Evolutionary conservation across 2,888 invertebrate genomes (phyloP), one percentile per base, ranked within the genome.

Genomic region (Chalcosyrphus nemorum): DNA sequence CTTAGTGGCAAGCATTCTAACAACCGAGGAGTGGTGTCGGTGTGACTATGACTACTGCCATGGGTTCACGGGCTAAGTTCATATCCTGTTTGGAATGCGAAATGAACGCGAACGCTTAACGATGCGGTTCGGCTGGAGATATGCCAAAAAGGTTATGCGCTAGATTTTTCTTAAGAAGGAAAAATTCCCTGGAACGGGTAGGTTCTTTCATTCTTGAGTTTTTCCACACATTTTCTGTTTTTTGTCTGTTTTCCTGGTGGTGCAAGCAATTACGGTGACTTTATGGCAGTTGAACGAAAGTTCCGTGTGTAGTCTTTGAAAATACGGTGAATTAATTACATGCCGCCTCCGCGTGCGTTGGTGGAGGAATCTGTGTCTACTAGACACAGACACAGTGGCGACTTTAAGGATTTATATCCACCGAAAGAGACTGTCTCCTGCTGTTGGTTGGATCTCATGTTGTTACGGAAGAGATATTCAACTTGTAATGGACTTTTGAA

Each of bases 261-360:
- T n/a, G n/a, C n/a, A n/a, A 75, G 57, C 76, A 81, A 81, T 81
- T 76, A 81, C 76, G 27, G 41, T 43, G 70, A 81, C 47, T 81
- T 81, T 76, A 76, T 76, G 70, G 63, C 41, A 50, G 50, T 75
- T 70, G 63, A 35, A 57, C 56, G 76, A 63, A 70, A 81, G 75
- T 70, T 65, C 24, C 0, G 52, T 19, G 61, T 72, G 41, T 32
- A 50, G 61, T 15, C 41, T n/a, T 52, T 5, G 52, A 24, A 17
- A 52, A 35, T 24, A 50, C 35, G 24, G 9, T 13, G 65, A 66
- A 66, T 52, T 72, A 61, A 61, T 72, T 52, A 50, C n/a, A n/a
- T 52, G 66, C 52, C 27, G 15, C n/a, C n/a, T n/a, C n/a, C n/a
- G n/a, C 9, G 47, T 24, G 2, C 9, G 21, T 9, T 24, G 32